Percentiles rank a stretch among this genome's conserved stretches.
These are phyloP conservation scores for Alcedo quadribrachys DNA, from an alignment of 2,797 vertebrate genomes.

Conservation along the genomic window DNA sequence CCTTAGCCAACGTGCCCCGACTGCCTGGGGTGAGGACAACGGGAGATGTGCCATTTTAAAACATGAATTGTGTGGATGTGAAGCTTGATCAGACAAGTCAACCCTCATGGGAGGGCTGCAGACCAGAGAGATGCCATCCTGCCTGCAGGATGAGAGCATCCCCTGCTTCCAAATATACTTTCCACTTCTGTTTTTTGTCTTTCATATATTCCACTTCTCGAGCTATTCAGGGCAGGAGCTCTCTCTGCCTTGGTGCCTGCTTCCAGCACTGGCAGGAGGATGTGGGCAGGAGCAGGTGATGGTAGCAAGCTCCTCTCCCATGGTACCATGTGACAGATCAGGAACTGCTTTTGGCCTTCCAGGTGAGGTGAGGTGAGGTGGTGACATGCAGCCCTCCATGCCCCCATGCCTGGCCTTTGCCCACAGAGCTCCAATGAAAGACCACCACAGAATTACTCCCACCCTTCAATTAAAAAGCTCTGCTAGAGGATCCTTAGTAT, in stretches of 20 bases:
- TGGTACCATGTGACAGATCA: not conserved
- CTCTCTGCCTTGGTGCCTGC: not conserved
- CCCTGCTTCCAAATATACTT: not conserved
- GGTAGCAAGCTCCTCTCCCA: not conserved
- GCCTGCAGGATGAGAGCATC: not conserved
- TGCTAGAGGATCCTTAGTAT: not conserved
- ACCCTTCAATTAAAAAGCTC: not conserved
- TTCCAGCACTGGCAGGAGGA: not conserved
- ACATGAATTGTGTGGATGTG: not conserved
- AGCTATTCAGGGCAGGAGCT: not conserved
- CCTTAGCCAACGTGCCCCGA: not conserved
- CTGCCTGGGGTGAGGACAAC: not conserved
- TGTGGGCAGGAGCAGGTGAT: rapidly evolving
- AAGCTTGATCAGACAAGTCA: not conserved
- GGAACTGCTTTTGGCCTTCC: not conserved
- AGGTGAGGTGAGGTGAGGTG: not conserved
- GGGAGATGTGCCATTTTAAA: not conserved
- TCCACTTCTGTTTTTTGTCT: not conserved
- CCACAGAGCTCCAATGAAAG: not conserved
- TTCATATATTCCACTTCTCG: not conserved
- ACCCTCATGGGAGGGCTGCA: rapidly evolving
- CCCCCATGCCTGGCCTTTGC: rapidly evolving
- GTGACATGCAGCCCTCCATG: rapidly evolving
- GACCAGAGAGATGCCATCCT: not conserved
- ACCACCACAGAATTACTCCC: not conserved